Evolutionary conservation across 2,888 invertebrate genomes (phyloP).

Genomic region (Archaeoteleia sp.): DNA sequence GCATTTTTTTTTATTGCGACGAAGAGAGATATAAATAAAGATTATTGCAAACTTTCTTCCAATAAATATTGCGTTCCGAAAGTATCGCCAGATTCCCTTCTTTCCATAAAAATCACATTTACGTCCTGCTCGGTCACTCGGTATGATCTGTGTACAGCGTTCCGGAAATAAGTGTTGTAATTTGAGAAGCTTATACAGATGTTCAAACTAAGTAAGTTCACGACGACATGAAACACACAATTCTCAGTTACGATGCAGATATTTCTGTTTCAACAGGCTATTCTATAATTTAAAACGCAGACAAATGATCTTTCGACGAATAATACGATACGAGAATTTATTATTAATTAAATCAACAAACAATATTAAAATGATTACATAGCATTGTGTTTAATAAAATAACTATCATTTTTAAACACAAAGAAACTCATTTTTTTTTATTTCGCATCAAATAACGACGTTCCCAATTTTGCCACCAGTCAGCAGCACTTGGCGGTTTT

Average conservation of each 20-base stretch:
- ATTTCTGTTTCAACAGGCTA: too few relatives aligned
- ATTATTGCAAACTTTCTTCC: not conserved
- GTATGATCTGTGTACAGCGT: conserved; percentile 45
- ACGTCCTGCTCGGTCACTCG: conserved; percentile 38
- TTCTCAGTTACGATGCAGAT: conserved; percentile 15
- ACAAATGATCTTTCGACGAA: too few relatives aligned
- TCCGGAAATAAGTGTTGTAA: conserved; percentile 55
- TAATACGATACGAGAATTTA: too few relatives aligned
- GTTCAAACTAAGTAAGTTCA: conserved; percentile 51
- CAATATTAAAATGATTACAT: too few relatives aligned
- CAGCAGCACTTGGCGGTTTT: conserved; percentile 54
- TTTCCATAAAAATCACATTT: conserved; percentile 30
- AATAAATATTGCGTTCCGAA: not conserved
- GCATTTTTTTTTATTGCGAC: too few relatives aligned
- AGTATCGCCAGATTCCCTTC: conserved; percentile 12
- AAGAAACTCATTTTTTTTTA: not conserved
- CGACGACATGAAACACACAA: conserved; percentile 22
- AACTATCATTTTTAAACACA: not conserved
- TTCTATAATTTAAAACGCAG: too few relatives aligned
- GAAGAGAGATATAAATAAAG: too few relatives aligned
- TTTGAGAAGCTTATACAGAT: conserved; percentile 55
- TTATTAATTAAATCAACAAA: too few relatives aligned
- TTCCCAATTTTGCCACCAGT: conserved; percentile 38
- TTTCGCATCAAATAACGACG: not conserved
- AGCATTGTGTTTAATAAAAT: not conserved